These are phyloP conservation scores for Drosophila teissieri DNA, from an alignment of 1,140 invertebrate species.

Conservation along the genomic window DNA sequence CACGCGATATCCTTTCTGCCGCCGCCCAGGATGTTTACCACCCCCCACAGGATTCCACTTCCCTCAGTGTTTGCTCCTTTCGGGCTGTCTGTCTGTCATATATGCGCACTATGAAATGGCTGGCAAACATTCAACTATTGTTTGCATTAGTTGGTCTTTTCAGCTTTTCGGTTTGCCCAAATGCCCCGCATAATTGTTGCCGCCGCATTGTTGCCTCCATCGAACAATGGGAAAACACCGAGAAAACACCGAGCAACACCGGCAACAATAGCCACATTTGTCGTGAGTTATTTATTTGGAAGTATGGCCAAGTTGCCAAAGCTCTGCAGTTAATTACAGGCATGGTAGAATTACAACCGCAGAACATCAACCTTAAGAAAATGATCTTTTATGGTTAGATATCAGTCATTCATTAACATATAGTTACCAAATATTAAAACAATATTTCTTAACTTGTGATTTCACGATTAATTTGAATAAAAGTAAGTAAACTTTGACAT, in stretches of 20 bases:
- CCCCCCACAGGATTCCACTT: slow-evolving; percentile 9
- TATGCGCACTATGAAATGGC: slow-evolving; percentile 54
- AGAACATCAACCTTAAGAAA: neutral
- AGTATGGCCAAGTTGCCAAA: slow-evolving; percentile 22
- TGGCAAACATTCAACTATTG: slow-evolving; percentile 59
- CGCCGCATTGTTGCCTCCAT: slow-evolving; percentile 41
- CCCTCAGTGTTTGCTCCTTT: slow-evolving; percentile 9
- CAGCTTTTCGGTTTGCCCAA: slow-evolving; percentile 27
- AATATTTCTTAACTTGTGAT: too few relatives aligned
- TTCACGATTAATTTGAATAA: too few relatives aligned
- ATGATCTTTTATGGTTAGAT: neutral
- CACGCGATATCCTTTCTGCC: slow-evolving; percentile 72
- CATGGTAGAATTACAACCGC: neutral
- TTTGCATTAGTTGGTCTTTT: slow-evolving; percentile 54
- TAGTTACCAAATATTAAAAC: too few relatives aligned
- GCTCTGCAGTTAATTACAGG: slow-evolving; percentile 27
- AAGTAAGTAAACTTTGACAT: too few relatives aligned
- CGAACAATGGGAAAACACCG: slow-evolving; percentile 53
- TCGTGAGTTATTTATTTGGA: slow-evolving; percentile 38
- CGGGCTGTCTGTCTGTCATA: slow-evolving; percentile 42
- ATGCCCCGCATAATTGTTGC: slow-evolving; percentile 47
- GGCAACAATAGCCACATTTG: slow-evolving; percentile 48
- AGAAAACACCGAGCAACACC: neutral
- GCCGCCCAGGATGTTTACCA: slow-evolving; percentile 51
- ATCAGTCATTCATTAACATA: too few relatives aligned